Conservation (phyloP, 1,140 invertebrate species). For the Trachymyrmex cornetzi region DNA sequence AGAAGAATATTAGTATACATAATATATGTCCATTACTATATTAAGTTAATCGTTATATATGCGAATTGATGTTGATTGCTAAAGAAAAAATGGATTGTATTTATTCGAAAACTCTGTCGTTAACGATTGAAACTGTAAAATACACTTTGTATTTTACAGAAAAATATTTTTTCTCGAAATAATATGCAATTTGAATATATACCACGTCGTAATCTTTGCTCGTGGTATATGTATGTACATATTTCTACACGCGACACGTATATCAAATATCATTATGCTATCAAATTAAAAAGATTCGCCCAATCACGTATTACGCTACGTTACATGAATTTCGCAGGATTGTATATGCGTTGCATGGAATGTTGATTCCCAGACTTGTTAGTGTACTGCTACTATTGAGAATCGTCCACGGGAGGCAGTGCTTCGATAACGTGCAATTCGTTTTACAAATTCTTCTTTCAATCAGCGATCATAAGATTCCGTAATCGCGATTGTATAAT, state of each 20-base stretch:
- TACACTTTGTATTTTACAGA: constrained; percentile 6
- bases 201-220: constrained; percentile 19
- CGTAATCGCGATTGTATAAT: constrained; percentile 17
- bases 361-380: constrained; percentile 67
- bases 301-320: constrained; percentile 60
- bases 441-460: constrained; percentile 21
- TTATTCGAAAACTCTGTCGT: background rate
- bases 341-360: constrained; percentile 62
- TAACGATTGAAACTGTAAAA: background rate
- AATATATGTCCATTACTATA: background rate
- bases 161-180: constrained; percentile 7
- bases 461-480: background rate
- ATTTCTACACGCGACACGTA: constrained; percentile 48
- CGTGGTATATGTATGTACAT: constrained; percentile 8
- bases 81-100: background rate
- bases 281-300: constrained; percentile 69
- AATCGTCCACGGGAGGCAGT: constrained; percentile 73
- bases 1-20: background rate
- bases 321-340: constrained; percentile 51
- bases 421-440: constrained; percentile 71
- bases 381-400: constrained; percentile 58
- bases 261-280: constrained; percentile 55
- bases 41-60: constrained; percentile 11
- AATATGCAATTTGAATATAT: constrained; percentile 38
- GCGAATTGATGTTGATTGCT: background rate